phyloP scores from a whole-genome alignment of 2,888 invertebrate species.

The Resseliella maxima region DNA sequence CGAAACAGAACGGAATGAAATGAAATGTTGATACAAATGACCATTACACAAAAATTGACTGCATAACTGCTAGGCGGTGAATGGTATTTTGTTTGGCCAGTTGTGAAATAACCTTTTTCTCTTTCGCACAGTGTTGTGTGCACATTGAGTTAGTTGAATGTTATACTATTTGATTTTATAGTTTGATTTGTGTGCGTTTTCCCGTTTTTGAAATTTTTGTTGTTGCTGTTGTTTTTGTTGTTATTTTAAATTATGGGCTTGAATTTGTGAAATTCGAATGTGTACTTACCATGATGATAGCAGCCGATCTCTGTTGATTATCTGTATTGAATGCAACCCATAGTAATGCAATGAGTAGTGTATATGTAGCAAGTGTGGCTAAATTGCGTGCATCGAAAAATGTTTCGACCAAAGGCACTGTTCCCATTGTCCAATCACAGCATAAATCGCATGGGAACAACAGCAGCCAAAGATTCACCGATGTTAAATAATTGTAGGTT shows the following conservation, averaged over 20 bases:
- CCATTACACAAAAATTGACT: constrained; percentile 22
- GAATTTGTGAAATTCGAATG: neutral
- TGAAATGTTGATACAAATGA: constrained; percentile 48
- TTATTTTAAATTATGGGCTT: neutral
- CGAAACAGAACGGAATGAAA: constrained; percentile 47
- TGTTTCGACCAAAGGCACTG: constrained; percentile 85
- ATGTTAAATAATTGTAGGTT: constrained; percentile 92
- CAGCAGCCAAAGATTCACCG: constrained; percentile 90
- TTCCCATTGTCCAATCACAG: constrained; percentile 99
- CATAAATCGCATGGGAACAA: constrained; percentile 90
- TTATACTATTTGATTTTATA: no score
- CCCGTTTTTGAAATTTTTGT: no score
- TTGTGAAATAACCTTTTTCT: neutral
- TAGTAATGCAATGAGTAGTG: constrained; percentile 72
- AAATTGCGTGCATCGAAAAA: constrained; percentile 85
- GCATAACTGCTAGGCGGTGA: neutral
- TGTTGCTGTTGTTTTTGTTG: neutral
- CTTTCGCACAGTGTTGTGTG: neutral
- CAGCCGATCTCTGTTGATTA: constrained; percentile 74
- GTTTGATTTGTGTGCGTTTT: no score
- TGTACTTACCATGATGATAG: constrained; percentile 75
- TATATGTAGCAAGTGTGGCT: constrained; percentile 78
- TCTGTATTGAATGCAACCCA: constrained; percentile 70
- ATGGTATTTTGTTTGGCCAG: neutral
- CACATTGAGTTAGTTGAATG: no score